Percentiles rank a stretch among this genome's conserved stretches.
phyloP scores from a whole-genome alignment of 2,888 invertebrate species.

The Drosophila melanosoma region DNA sequence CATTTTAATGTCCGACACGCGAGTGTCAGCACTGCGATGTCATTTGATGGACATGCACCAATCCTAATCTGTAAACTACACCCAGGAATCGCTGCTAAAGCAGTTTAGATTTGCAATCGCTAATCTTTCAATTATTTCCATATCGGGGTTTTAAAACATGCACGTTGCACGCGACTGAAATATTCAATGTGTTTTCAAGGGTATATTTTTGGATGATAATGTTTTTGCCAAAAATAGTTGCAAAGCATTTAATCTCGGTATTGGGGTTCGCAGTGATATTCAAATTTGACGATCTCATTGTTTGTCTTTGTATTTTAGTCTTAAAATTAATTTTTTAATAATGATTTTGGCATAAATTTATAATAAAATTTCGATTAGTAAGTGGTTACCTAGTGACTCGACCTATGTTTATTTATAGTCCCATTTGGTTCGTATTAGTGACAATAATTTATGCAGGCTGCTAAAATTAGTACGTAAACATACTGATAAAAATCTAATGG shows the following conservation, averaged over 20 bases:
- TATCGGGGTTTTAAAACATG: constrained; percentile 1
- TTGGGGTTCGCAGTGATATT: background rate
- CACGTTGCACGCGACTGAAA: constrained; percentile 25
- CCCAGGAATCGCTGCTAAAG: constrained; percentile 17
- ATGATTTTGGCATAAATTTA: too few relatives aligned
- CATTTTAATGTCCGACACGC: background rate
- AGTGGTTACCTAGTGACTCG: constrained; percentile 3
- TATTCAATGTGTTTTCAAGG: background rate
- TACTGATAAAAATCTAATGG: constrained; percentile 3
- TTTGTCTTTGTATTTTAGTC: background rate
- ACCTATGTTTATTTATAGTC: background rate
- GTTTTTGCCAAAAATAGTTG: background rate
- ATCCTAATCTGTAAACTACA: constrained; percentile 30
- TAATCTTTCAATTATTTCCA: constrained; percentile 8
- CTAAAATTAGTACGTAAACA: constrained; percentile 7
- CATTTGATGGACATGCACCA: constrained; percentile 19
- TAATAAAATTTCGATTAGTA: background rate
- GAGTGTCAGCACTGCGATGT: background rate
- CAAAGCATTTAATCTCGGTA: background rate
- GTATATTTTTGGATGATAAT: background rate
- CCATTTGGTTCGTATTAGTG: background rate
- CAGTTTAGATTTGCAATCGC: constrained; percentile 29
- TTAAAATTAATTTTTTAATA: too few relatives aligned
- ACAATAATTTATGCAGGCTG: background rate
- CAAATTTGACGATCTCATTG: background rate